phyloP scores from a whole-genome alignment of 1,140 invertebrate genomes.

The Conus betulinus region DNA sequence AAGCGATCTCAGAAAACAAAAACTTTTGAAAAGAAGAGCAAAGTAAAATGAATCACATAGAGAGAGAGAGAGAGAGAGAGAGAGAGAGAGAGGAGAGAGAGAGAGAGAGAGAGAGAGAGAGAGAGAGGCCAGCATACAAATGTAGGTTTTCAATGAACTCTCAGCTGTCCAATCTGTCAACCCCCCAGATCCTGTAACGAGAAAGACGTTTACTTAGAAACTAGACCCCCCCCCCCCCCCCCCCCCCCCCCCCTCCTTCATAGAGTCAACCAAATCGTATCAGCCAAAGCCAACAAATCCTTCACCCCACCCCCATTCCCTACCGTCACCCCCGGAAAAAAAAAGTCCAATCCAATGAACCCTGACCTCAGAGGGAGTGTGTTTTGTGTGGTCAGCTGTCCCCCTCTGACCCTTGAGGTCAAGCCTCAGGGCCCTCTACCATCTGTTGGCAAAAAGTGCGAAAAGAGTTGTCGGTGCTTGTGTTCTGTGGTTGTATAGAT shows the following conservation, averaged over 20 bases:
- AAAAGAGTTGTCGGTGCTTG: neutral
- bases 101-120: too few species aligned
- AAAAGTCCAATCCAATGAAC: neutral
- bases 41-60: too few species aligned
- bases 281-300: neutral
- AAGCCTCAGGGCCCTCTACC: neutral
- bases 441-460: neutral
- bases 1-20: too few species aligned
- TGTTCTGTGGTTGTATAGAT: too few species aligned
- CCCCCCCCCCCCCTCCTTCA: neutral
- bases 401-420: neutral
- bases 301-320: neutral
- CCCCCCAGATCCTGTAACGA: neutral
- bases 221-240: too few species aligned
- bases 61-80: too few species aligned
- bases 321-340: neutral
- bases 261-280: neutral
- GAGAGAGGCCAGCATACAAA: neutral
- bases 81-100: too few species aligned
- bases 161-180: neutral
- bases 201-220: neutral
- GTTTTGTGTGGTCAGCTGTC: neutral
- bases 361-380: neutral
- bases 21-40: too few species aligned
- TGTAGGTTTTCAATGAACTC: neutral